These are phyloP conservation scores for Thunnus thynnus DNA, from an alignment of 2,113 vertebrate genomes.

Conservation along the genomic window DNA sequence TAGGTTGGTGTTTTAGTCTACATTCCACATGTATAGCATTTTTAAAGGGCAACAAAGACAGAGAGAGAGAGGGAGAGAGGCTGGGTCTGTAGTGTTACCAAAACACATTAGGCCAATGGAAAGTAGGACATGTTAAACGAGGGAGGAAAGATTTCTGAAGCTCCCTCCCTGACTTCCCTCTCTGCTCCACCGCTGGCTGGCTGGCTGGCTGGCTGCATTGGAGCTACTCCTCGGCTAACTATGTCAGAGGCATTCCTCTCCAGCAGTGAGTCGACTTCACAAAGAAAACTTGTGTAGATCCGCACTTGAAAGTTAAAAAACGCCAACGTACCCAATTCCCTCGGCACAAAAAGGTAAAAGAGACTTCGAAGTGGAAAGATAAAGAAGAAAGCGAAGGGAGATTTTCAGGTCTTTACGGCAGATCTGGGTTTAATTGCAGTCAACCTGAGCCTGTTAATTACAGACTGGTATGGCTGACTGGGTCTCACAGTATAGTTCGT, in stretches of 20 bases:
- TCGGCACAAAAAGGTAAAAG: neutral
- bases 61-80: conserved; percentile 17
- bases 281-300: conserved; percentile 56
- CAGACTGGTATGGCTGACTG: neutral
- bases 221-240: conserved; percentile 58
- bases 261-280: conserved; percentile 42
- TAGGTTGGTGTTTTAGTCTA: neutral
- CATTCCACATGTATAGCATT: conserved; percentile 32
- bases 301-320: conserved; percentile 47
- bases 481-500: conserved; percentile 2
- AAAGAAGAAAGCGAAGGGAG: neutral
- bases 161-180: conserved; percentile 54
- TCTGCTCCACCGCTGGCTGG: conserved; percentile 31
- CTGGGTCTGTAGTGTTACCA: conserved; percentile 57
- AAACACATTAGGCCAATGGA: conserved; percentile 67
- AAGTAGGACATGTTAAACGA: conserved; percentile 75
- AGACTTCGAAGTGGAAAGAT: conserved; percentile 2
- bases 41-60: conserved; percentile 20
- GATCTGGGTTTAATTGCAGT: conserved; percentile 54
- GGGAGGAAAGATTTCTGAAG: conserved; percentile 58
- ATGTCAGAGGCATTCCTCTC: conserved; percentile 70
- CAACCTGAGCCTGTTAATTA: conserved; percentile 31
- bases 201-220: conserved; percentile 33
- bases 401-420: conserved; percentile 37
- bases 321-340: conserved; percentile 11